phyloP scores from a whole-genome alignment of 2,113 vertebrate genomes.

The Melospiza melodia region DNA sequence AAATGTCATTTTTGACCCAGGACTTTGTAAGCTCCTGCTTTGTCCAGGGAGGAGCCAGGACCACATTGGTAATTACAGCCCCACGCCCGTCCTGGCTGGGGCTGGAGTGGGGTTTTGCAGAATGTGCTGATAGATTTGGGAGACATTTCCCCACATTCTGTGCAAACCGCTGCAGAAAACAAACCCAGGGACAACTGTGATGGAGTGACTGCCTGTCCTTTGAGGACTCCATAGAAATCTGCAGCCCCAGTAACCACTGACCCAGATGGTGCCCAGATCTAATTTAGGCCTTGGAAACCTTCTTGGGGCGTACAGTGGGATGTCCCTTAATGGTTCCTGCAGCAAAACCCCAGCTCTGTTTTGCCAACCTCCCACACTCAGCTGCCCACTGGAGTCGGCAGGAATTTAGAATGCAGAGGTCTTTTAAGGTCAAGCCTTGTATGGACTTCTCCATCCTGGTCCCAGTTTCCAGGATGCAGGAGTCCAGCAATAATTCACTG shows the following conservation, averaged over 20 bases:
- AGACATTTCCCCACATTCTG: neutral
- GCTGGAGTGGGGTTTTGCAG: neutral
- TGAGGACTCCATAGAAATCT: neutral
- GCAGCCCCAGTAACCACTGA: neutral
- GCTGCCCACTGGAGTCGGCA: neutral
- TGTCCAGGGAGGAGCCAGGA: neutral
- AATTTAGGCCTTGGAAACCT: neutral
- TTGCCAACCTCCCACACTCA: neutral
- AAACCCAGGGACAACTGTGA: neutral
- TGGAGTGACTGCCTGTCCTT: neutral
- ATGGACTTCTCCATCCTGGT: neutral
- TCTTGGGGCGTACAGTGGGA: neutral
- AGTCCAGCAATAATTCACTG: neutral
- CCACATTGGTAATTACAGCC: neutral
- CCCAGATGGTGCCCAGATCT: neutral
- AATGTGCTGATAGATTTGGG: neutral
- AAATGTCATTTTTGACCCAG: neutral
- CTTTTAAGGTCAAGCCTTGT: neutral
- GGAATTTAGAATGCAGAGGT: neutral
- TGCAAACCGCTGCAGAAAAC: neutral
- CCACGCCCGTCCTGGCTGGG: accelerated
- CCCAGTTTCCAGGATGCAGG: neutral
- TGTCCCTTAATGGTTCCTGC: neutral
- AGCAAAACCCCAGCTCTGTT: neutral
- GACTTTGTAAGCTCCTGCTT: neutral